phyloP scores from a whole-genome alignment of 2,888 invertebrate species.

The Perithous albicinctus region DNA sequence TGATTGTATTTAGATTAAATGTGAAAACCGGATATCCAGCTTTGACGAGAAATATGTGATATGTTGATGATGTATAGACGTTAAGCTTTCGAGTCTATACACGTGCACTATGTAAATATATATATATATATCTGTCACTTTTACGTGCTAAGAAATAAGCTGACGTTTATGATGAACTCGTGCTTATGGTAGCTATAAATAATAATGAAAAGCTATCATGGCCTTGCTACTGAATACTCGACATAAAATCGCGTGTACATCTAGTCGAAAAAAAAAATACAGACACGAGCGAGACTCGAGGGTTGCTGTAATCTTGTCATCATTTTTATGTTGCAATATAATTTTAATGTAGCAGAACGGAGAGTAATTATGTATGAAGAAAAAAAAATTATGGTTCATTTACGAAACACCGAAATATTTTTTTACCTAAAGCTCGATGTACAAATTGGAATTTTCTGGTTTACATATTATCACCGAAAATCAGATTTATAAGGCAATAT shows the following conservation, averaged over 20 bases:
- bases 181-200: slow-evolving; percentile 61
- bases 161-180: slow-evolving; percentile 38
- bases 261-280: slow-evolving; percentile 34
- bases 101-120: slow-evolving; percentile 32
- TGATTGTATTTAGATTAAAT: slow-evolving; percentile 28
- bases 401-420: background rate
- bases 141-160: slow-evolving; percentile 43
- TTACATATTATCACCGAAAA: background rate
- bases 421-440: background rate
- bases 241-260: slow-evolving; percentile 57
- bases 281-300: slow-evolving; percentile 30
- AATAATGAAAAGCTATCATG: slow-evolving; percentile 51
- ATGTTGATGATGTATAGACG: background rate
- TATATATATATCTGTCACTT: slow-evolving; percentile 25
- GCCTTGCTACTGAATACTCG: slow-evolving; percentile 49
- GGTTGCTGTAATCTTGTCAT: slow-evolving; percentile 7
- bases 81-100: background rate
- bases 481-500: background rate
- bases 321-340: slow-evolving; percentile 5
- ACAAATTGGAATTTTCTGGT: background rate
- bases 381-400: background rate
- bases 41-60: background rate
- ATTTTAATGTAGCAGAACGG: slow-evolving; percentile 5
- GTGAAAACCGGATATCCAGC: slow-evolving; percentile 1
- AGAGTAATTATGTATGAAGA: background rate